A percentile compares a stretch with the other conserved stretches of the same genome.
These are phyloP conservation scores for Gandaritis pyraliata DNA, from an alignment of 2,888 invertebrate genomes.

Conservation along the genomic window DNA sequence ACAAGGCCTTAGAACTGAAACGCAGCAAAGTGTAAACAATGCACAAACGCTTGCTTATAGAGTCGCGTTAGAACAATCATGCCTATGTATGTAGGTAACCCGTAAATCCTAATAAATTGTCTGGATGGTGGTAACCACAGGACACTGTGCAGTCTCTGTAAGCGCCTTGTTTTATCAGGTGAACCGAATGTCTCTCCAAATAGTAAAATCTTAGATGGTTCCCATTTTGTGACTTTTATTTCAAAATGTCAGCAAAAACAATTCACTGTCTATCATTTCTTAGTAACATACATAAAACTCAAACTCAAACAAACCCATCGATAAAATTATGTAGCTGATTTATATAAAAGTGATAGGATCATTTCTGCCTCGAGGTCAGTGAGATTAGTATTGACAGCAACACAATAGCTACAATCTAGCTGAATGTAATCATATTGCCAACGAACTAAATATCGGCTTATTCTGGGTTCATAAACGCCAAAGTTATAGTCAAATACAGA, in stretches of 20 bases:
- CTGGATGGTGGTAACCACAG: slow-evolving; percentile 61
- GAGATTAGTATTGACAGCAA: too few species aligned
- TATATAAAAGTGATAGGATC: too few species aligned
- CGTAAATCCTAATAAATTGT: slow-evolving; percentile 68
- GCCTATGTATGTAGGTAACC: slow-evolving; percentile 50
- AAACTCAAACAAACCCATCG: too few species aligned
- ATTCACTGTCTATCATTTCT: not conserved
- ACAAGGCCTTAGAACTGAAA: too few species aligned
- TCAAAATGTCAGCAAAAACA: not conserved
- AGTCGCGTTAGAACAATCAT: slow-evolving; percentile 53
- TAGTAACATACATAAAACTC: too few species aligned
- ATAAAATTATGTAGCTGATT: too few species aligned
- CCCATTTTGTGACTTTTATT: too few species aligned
- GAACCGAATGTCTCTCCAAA: slow-evolving; percentile 57
- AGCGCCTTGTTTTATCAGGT: slow-evolving; percentile 59
- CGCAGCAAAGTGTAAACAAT: too few species aligned
- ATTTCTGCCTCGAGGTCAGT: too few species aligned
- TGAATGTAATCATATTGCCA: too few species aligned
- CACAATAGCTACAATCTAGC: slow-evolving; percentile 7
- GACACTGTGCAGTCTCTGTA: slow-evolving; percentile 61
- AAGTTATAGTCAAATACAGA: slow-evolving; percentile 42
- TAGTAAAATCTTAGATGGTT: too few species aligned
- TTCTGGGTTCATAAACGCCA: slow-evolving; percentile 32
- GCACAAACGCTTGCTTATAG: slow-evolving; percentile 43
- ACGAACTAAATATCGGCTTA: slow-evolving; percentile 20